Conservation (phyloP, 2,797 vertebrate species). For the Phaenicophaeus curvirostris region DNA sequence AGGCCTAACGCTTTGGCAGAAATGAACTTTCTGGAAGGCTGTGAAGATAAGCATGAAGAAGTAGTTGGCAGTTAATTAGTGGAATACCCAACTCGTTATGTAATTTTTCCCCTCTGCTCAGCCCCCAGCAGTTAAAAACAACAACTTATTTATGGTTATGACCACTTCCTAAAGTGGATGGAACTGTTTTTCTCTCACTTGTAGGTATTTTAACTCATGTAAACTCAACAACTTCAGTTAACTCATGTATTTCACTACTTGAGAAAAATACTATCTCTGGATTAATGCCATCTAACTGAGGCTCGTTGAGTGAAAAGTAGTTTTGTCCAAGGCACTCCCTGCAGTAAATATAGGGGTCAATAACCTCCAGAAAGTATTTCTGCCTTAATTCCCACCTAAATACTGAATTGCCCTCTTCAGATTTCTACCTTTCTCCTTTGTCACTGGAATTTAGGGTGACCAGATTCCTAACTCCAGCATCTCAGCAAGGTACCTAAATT, state of each 20-base stretch:
- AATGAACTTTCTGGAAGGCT: background rate
- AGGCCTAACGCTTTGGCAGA: background rate
- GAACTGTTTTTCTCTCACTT: background rate
- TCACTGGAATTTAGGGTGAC: background rate
- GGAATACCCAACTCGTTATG: background rate
- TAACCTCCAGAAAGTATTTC: background rate
- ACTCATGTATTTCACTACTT: background rate
- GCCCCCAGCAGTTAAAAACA: background rate
- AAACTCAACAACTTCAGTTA: background rate
- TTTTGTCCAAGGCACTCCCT: background rate
- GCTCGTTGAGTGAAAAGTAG: background rate
- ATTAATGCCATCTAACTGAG: background rate
- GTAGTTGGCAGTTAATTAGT: background rate
- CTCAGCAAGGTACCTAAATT: background rate
- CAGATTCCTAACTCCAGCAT: background rate
- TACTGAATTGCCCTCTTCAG: background rate
- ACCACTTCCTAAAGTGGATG: background rate
- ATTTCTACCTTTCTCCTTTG: background rate
- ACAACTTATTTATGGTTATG: background rate
- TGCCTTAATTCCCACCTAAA: background rate
- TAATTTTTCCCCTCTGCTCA: background rate
- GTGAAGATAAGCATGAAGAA: background rate
- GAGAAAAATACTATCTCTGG: background rate
- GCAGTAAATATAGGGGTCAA: background rate
- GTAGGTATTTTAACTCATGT: background rate